Conservation (phyloP, 1,140 invertebrate species). For the Drosophila sechellia region DNA sequence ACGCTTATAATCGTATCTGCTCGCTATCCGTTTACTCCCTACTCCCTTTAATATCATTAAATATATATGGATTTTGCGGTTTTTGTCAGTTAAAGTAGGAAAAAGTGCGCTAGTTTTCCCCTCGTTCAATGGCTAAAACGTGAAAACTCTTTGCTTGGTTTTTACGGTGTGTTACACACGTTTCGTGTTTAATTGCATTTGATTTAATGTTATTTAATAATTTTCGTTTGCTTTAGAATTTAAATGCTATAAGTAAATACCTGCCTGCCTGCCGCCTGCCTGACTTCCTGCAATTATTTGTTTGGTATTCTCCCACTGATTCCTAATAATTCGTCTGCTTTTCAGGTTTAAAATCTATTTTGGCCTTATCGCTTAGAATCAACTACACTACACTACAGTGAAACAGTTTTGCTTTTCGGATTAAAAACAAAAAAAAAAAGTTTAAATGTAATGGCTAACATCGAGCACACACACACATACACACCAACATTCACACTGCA, state of each 20-base stretch:
- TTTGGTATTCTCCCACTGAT: constrained; percentile 29
- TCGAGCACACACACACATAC: constrained; percentile 17
- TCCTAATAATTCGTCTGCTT: constrained; percentile 2
- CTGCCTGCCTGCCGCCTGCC: constrained; percentile 39
- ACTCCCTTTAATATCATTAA: constrained; percentile 13
- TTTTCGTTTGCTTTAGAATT: constrained; percentile 36
- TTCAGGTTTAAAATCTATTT: constrained; percentile 69
- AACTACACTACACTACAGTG: constrained; percentile 54
- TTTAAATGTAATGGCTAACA: constrained; percentile 20
- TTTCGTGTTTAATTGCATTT: constrained; percentile 35
- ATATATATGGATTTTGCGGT: constrained; percentile 7
- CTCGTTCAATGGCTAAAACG: constrained; percentile 60
- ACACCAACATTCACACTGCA: constrained; percentile 5
- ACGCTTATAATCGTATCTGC: constrained; percentile 21
- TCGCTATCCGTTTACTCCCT: not conserved
- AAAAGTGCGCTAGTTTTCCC: constrained; percentile 49
- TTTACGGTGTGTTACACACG: constrained; percentile 41
- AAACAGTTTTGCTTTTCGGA: constrained; percentile 26
- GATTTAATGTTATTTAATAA: constrained; percentile 33
- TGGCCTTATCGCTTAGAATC: constrained; percentile 70
- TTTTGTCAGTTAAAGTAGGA: constrained; percentile 61
- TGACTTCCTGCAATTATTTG: constrained; percentile 35
- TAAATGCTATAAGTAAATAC: constrained; percentile 75
- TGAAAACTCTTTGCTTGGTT: constrained; percentile 40
- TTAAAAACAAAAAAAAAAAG: constrained; percentile 27